phyloP scores from a whole-genome alignment of 2,113 vertebrate genomes.

The Tragelaphus buxtoni region DNA sequence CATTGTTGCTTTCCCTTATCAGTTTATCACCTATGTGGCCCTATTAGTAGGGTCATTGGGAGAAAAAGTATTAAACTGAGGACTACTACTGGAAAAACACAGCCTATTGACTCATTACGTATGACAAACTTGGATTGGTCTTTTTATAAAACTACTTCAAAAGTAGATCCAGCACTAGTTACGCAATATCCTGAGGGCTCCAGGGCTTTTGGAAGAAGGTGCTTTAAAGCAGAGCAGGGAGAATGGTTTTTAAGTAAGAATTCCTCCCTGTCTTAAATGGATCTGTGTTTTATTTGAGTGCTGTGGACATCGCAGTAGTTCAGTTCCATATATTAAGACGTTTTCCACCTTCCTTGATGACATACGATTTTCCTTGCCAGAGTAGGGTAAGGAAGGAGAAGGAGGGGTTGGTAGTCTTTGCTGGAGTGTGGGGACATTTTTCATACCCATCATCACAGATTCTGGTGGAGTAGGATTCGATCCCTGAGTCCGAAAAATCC shows the following conservation, averaged over 20 bases:
- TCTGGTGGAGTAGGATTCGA: background rate
- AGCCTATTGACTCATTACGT: background rate
- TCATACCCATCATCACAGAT: background rate
- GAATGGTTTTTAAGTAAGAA: background rate
- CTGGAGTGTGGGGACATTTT: background rate
- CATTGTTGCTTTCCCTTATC: background rate
- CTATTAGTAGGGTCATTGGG: background rate
- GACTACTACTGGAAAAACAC: background rate
- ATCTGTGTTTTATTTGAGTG: background rate
- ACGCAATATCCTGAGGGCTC: conserved; percentile 25
- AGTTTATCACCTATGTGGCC: background rate
- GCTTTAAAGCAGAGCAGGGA: background rate
- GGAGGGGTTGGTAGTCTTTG: background rate
- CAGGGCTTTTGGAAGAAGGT: conserved; percentile 1
- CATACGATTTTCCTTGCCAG: background rate
- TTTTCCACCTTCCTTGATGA: background rate
- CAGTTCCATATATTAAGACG: background rate
- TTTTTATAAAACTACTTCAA: background rate
- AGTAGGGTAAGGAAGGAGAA: background rate
- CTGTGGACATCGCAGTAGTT: background rate
- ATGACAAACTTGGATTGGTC: background rate
- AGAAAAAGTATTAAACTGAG: background rate
- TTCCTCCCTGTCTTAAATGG: background rate
- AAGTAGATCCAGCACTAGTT: background rate
- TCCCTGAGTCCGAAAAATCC: background rate